phyloP scores from a whole-genome alignment of 2,797 vertebrate genomes.

The Delichon dasypus region DNA sequence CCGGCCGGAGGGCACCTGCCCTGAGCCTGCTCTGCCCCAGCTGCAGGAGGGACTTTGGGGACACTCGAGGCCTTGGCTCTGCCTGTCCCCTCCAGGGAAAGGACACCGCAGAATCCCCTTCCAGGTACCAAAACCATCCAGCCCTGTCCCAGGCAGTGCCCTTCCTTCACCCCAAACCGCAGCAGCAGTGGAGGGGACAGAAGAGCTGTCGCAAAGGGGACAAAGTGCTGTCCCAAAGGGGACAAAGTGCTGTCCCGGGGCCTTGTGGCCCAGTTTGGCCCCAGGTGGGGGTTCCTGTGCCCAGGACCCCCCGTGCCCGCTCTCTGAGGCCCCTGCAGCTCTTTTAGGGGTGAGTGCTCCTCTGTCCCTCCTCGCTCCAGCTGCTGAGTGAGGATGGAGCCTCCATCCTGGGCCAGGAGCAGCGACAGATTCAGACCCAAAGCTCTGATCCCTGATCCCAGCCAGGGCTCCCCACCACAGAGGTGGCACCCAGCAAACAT shows the following conservation, averaged over 20 bases:
- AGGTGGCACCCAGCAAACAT: rapidly evolving
- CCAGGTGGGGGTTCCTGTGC: background rate
- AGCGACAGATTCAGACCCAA: background rate
- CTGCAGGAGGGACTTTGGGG: background rate
- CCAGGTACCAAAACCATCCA: rapidly evolving
- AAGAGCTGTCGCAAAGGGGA: background rate
- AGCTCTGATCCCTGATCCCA: background rate
- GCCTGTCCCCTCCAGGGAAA: background rate
- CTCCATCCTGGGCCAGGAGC: background rate
- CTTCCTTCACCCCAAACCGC: rapidly evolving
- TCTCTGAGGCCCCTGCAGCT: background rate
- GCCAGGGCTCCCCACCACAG: rapidly evolving
- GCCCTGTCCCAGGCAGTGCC: background rate
- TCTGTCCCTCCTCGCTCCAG: background rate
- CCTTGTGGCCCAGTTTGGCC: background rate
- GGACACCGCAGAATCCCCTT: background rate
- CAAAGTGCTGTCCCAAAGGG: background rate
- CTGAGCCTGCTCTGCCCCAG: background rate
- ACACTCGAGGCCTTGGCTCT: background rate
- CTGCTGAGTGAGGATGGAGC: background rate
- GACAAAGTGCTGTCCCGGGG: background rate
- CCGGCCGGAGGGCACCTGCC: rapidly evolving
- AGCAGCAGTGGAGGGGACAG: background rate
- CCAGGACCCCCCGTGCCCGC: rapidly evolving
- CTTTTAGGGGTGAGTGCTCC: rapidly evolving